Percentiles rank a stretch among this genome's conserved stretches.
Conservation (phyloP, 2,113 vertebrate species). For the Chunga burmeisteri region DNA sequence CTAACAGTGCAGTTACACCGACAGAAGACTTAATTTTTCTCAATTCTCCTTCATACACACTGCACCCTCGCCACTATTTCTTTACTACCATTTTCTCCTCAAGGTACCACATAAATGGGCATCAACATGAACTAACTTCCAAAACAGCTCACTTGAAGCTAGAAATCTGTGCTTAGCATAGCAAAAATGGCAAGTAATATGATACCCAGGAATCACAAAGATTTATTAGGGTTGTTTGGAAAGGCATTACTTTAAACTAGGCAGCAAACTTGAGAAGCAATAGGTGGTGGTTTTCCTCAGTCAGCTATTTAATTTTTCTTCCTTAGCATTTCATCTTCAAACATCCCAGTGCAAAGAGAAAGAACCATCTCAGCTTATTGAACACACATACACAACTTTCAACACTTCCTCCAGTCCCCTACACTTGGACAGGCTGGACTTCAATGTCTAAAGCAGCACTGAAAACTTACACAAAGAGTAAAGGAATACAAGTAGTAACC, state of each 20-base stretch:
- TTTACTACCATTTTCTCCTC: not conserved
- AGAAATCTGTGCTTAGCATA: not conserved
- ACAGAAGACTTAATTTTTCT: not conserved
- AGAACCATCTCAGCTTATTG: not conserved
- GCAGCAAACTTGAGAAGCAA: not conserved
- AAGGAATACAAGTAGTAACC: not conserved
- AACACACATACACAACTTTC: not conserved
- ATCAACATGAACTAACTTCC: not conserved
- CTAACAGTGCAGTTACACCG: not conserved
- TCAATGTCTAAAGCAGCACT: not conserved
- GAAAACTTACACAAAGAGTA: not conserved
- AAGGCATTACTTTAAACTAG: not conserved
- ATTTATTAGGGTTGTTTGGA: not conserved
- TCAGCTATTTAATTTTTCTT: not conserved
- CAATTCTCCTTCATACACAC: not conserved
- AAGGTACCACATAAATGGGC: not conserved
- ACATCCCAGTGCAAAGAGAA: not conserved
- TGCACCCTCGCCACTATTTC: not conserved
- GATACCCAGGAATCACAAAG: not conserved
- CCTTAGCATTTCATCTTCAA: not conserved
- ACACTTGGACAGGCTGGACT: not conserved
- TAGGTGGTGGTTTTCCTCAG: not conserved
- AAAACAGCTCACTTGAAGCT: not conserved
- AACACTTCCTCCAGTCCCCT: not conserved
- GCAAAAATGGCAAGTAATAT: not conserved